Conservation (phyloP, 2,113 vertebrate species). For the Callithrix jacchus region DNA sequence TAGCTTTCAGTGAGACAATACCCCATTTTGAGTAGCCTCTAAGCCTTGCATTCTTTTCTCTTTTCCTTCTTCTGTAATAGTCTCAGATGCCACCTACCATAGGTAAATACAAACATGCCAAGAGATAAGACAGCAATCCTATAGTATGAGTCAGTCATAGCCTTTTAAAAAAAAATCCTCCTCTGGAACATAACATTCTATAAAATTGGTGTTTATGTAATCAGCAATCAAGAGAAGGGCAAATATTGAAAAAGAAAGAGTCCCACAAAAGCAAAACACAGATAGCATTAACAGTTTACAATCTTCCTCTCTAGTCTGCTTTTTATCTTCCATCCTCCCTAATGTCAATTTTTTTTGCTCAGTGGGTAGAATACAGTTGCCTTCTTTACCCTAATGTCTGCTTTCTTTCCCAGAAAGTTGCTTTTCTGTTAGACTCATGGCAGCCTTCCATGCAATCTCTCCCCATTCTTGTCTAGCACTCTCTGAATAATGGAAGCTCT, state of each 20-base stretch:
- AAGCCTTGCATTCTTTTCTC: neutral
- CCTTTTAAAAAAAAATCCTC: neutral
- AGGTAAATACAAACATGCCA: neutral
- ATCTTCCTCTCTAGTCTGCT: neutral
- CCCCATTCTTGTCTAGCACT: slow-evolving; percentile 20
- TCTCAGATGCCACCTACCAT: neutral
- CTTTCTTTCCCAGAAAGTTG: slow-evolving; percentile 71
- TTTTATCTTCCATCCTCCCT: slow-evolving; percentile 34
- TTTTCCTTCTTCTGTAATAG: slow-evolving; percentile 2
- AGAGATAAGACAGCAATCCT: neutral
- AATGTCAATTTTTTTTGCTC: slow-evolving; percentile 57
- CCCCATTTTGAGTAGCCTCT: neutral
- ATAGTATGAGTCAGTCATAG: neutral
- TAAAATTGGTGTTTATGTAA: slow-evolving; percentile 33
- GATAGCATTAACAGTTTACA: neutral
- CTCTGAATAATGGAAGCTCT: slow-evolving; percentile 70
- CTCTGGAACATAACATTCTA: neutral
- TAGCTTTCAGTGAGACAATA: neutral
- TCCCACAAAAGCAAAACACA: neutral
- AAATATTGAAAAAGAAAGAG: neutral
- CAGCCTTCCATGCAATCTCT: slow-evolving; percentile 68
- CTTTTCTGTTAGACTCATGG: slow-evolving; percentile 71
- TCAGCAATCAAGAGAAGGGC: slow-evolving; percentile 30
- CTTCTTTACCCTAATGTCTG: slow-evolving; percentile 53
- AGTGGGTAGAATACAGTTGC: slow-evolving; percentile 57